Evolutionary conservation across 2,888 invertebrate genomes (phyloP).

Genomic region (Pyrrhosoma nymphula): DNA sequence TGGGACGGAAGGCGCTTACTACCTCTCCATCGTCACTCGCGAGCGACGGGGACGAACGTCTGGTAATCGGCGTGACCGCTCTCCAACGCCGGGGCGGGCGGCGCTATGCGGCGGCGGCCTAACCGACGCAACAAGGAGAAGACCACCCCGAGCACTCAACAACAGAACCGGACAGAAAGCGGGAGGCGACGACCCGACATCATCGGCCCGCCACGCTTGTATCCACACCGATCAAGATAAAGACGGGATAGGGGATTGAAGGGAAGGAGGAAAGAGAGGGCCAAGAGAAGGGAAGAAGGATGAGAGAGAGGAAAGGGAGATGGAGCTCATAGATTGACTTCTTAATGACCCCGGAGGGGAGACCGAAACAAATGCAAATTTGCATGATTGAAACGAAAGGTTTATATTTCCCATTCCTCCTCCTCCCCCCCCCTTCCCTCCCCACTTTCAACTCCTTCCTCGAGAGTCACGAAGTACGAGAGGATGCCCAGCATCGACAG

Average conservation of each 20-base stretch:
- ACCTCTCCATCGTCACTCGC: not conserved
- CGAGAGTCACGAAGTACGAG: not conserved
- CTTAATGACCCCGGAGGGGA: not conserved
- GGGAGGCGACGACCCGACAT: not conserved
- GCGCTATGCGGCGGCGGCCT: no score
- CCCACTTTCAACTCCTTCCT: no score
- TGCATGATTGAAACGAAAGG: not conserved
- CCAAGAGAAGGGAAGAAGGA: not conserved
- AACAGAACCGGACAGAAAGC: not conserved
- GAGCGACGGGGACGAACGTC: not conserved
- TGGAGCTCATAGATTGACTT: not conserved
- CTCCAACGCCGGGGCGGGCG: not conserved
- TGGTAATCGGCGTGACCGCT: not conserved
- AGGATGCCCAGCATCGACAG: not conserved
- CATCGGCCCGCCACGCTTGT: not conserved
- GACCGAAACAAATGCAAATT: constrained; percentile 12
- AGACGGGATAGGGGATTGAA: not conserved
- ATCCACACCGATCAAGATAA: constrained; percentile 32
- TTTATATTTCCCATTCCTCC: not conserved
- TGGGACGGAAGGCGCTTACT: not conserved
- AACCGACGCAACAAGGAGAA: not conserved
- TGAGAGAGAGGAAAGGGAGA: not conserved
- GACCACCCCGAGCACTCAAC: not conserved
- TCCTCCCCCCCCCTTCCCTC: not conserved
- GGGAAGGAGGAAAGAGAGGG: no score